A percentile compares a stretch with the other conserved stretches of the same genome.
Evolutionary conservation across 2,797 vertebrate species (phyloP).

Genomic region (Clarias pachynema): DNA sequence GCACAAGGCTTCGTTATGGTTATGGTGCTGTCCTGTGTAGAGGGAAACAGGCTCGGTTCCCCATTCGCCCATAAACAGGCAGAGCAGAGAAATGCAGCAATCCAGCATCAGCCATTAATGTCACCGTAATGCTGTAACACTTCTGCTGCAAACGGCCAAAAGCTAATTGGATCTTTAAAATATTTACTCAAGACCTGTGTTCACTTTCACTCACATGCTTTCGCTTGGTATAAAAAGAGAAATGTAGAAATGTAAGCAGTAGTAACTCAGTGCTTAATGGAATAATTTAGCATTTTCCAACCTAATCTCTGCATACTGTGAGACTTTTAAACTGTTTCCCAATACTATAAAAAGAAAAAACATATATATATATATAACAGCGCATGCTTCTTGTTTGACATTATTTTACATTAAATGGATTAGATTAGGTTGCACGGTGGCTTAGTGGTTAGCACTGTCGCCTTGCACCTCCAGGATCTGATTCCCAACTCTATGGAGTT

Average conservation of each 20-base stretch:
- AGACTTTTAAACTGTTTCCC: background rate
- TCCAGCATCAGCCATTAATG: constrained; percentile 54
- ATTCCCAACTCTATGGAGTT: too few relatives aligned
- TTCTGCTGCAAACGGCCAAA: constrained; percentile 34
- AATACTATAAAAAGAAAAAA: background rate
- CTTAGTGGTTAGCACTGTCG: too few relatives aligned
- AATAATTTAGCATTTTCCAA: constrained; percentile 11
- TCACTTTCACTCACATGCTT: constrained; percentile 18
- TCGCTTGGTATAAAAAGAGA: constrained; percentile 13
- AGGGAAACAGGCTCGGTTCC: constrained; percentile 58
- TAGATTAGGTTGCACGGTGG: too few relatives aligned
- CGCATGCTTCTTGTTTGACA: background rate
- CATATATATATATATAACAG: background rate
- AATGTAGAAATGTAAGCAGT: constrained; percentile 1
- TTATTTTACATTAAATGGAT: background rate
- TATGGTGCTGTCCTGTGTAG: constrained; percentile 21
- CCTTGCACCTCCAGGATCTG: too few relatives aligned
- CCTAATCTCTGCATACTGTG: constrained; percentile 8
- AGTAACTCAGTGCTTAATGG: constrained; percentile 29
- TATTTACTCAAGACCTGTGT: constrained; percentile 39
- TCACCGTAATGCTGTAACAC: constrained; percentile 47
- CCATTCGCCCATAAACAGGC: constrained; percentile 61
- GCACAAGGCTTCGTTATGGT: constrained; percentile 36
- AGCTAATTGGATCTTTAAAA: constrained; percentile 33
- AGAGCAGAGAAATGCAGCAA: constrained; percentile 63